Percentiles rank a stretch among this genome's conserved stretches.
Evolutionary conservation across 2,888 invertebrate genomes (phyloP).

Genomic region (Myopa testacea): DNA sequence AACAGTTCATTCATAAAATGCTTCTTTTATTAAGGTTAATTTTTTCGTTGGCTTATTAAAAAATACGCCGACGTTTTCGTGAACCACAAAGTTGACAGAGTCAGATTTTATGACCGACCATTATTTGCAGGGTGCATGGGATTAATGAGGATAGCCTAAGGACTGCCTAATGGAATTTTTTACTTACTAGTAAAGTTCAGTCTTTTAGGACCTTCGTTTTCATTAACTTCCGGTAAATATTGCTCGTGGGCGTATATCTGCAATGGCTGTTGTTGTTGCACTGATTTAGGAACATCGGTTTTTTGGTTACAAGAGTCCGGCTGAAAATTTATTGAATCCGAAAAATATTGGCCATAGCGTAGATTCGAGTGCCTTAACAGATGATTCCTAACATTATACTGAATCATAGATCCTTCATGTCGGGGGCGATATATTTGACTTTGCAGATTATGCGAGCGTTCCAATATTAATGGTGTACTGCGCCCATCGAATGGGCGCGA

Average conservation of each 20-base stretch:
- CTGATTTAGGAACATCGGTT: background rate
- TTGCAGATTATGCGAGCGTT: slow-evolving; percentile 58
- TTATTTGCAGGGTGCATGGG: too few relatives aligned
- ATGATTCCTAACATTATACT: background rate
- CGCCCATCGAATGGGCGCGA: slow-evolving; percentile 58
- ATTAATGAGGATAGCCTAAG: too few relatives aligned
- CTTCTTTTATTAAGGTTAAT: too few relatives aligned
- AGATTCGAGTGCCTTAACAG: slow-evolving; percentile 10
- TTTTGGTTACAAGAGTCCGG: background rate
- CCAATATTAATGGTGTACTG: slow-evolving; percentile 63
- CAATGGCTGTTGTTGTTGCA: background rate
- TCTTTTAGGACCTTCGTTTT: background rate
- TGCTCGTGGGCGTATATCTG: background rate
- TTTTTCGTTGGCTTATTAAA: too few relatives aligned
- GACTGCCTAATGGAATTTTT: too few relatives aligned
- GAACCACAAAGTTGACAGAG: too few relatives aligned
- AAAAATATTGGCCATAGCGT: slow-evolving; percentile 5
- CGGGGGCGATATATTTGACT: slow-evolving; percentile 65
- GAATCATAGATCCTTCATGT: background rate
- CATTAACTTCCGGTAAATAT: background rate
- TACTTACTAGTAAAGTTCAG: too few relatives aligned
- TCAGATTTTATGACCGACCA: too few relatives aligned
- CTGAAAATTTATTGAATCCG: slow-evolving; percentile 16
- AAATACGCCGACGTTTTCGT: too few relatives aligned
- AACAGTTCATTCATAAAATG: too few relatives aligned